Percentiles rank a stretch among this genome's conserved stretches.
Evolutionary conservation across 2,888 invertebrate genomes (phyloP).

Genomic region (Drosophila austrosaltans): DNA sequence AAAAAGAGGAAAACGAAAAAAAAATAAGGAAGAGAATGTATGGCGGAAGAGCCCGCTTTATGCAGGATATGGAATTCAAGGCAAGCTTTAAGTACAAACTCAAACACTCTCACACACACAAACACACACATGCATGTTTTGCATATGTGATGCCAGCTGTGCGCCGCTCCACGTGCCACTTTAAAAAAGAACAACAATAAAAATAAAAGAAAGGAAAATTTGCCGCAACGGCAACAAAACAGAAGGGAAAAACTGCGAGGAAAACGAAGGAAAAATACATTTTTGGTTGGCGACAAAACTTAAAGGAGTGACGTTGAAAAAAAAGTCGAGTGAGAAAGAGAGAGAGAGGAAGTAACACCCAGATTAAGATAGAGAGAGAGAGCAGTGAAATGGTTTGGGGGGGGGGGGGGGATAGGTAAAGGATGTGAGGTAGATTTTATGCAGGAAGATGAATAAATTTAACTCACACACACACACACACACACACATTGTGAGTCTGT

Average conservation of each 20-base stretch:
- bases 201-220: conserved; percentile 27
- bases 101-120: conserved; percentile 42
- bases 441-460: conserved; percentile 70
- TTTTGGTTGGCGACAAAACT: conserved; percentile 48
- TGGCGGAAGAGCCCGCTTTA: conserved; percentile 57
- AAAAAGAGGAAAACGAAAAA: not conserved
- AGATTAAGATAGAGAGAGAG: conserved; percentile 9
- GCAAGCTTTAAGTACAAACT: conserved; percentile 66
- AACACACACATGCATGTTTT: conserved; percentile 25
- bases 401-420: not conserved
- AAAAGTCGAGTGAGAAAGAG: conserved; percentile 17
- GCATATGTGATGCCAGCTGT: conserved; percentile 65
- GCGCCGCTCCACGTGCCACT: conserved; percentile 67
- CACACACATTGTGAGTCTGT: conserved; percentile 23
- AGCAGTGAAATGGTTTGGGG: not conserved
- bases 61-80: conserved; percentile 66
- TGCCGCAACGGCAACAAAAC: conserved; percentile 43
- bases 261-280: conserved; percentile 46
- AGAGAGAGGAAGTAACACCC: conserved; percentile 17
- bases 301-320: conserved; percentile 47
- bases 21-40: conserved; percentile 27
- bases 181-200: conserved; percentile 45
- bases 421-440: conserved; percentile 26
- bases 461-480: conserved; percentile 36
- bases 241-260: conserved; percentile 27